phyloP scores from a whole-genome alignment of 92 coral and sea anemone species.

The Isaurus tuberculatus region DNA sequence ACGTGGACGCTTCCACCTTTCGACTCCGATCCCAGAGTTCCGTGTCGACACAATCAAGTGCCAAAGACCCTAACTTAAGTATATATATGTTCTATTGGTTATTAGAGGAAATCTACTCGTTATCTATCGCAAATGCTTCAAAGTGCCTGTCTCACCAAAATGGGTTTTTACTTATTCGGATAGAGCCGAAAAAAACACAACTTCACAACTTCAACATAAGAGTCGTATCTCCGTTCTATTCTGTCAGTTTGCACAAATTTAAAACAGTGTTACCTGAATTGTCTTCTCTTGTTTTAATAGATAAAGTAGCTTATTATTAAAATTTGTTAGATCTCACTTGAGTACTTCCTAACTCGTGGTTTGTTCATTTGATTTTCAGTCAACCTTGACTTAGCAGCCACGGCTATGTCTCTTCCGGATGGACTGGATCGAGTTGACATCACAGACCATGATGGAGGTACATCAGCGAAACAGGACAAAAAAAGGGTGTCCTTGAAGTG shows the following conservation, averaged over 20 bases:
- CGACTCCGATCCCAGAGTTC: conserved; percentile 88
- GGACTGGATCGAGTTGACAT: conserved; percentile 80
- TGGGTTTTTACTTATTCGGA: too few relatives aligned
- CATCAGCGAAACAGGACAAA: conserved; percentile 67
- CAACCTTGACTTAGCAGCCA: conserved; percentile 61
- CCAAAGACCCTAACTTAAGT: conserved; percentile 55
- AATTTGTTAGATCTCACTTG: too few relatives aligned
- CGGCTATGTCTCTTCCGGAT: conserved; percentile 91
- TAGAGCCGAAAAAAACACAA: too few relatives aligned
- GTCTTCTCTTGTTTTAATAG: too few relatives aligned
- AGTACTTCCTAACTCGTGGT: background rate
- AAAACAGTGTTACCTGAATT: too few relatives aligned
- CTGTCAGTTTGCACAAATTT: too few relatives aligned
- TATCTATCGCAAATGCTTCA: too few relatives aligned
- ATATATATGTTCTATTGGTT: conserved; percentile 12
- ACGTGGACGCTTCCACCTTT: conserved; percentile 46
- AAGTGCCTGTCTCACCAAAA: too few relatives aligned
- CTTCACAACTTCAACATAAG: too few relatives aligned
- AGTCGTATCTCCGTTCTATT: too few relatives aligned
- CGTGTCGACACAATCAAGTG: conserved; percentile 61
- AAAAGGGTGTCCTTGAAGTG: conserved; percentile 74
- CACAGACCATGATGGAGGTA: conserved; percentile 49
- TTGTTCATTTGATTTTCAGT: conserved; percentile 9
- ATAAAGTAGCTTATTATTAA: too few relatives aligned
- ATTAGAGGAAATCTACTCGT: background rate